Evolutionary conservation across 92 coral and sea anemone species (phyloP).

Genomic region (Anthopleura xanthogrammica): DNA sequence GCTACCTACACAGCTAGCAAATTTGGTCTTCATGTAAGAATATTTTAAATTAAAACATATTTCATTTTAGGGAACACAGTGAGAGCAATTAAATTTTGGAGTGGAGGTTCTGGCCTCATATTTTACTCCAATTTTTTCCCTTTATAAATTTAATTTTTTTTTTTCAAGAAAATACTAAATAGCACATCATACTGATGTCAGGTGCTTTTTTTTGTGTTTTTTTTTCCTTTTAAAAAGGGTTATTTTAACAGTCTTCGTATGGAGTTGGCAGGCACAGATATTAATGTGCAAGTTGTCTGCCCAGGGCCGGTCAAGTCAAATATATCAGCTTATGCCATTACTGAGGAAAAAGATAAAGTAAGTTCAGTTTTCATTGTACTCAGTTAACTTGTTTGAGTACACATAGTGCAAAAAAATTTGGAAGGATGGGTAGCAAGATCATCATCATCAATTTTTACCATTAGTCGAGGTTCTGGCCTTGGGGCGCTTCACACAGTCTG

Average conservation of each 20-base stretch:
- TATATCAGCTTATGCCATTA: slow-evolving; percentile 46
- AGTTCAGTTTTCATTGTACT: not conserved
- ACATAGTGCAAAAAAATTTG: too few relatives aligned
- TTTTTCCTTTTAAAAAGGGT: slow-evolving; percentile 32
- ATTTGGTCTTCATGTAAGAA: slow-evolving; percentile 60
- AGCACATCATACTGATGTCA: too few relatives aligned
- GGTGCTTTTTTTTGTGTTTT: not conserved
- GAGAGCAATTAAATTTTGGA: too few relatives aligned
- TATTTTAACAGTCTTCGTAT: slow-evolving; percentile 70
- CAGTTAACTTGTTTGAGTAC: too few relatives aligned
- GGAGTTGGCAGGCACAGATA: slow-evolving; percentile 64
- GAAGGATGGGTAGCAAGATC: too few relatives aligned
- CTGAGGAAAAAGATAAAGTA: slow-evolving; percentile 22
- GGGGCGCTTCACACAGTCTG: too few relatives aligned
- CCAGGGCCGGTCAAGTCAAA: slow-evolving; percentile 77
- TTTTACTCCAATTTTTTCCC: too few relatives aligned
- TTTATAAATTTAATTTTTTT: too few relatives aligned
- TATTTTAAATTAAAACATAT: not conserved
- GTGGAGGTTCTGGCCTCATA: too few relatives aligned
- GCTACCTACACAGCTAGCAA: slow-evolving; percentile 54
- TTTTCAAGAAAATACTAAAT: not conserved
- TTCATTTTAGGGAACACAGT: not conserved
- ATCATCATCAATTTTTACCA: too few relatives aligned
- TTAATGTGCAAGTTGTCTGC: slow-evolving; percentile 49
- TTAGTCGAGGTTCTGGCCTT: too few relatives aligned